These are phyloP conservation scores for Raja brachyura DNA, from an alignment of 2,113 vertebrate genomes.

Conservation along the genomic window DNA sequence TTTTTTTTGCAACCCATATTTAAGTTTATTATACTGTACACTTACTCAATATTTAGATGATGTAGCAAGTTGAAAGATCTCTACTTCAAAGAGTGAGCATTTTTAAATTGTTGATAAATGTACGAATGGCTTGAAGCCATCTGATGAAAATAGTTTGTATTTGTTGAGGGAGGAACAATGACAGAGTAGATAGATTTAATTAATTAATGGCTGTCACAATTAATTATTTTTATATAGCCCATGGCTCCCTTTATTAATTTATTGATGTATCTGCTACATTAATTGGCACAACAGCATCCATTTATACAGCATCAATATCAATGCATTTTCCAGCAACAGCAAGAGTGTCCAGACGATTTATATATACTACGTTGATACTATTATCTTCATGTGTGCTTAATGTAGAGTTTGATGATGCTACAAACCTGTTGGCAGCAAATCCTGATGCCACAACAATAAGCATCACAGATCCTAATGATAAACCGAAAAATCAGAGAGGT, in stretches of 20 bases:
- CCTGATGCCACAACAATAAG: constrained; percentile 69
- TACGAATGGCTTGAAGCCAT: not conserved
- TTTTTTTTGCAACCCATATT: not conserved
- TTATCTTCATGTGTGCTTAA: not conserved
- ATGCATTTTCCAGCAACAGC: not conserved
- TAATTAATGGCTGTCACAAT: not conserved
- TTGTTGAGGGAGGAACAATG: not conserved
- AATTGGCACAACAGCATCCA: not conserved
- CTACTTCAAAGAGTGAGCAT: not conserved
- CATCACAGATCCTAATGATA: constrained; percentile 62
- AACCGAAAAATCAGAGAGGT: constrained; percentile 52
- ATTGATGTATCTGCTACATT: no score
- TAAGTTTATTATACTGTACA: not conserved
- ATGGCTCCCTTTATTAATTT: not conserved
- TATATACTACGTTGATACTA: not conserved
- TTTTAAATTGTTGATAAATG: constrained; percentile 16
- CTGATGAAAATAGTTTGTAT: not conserved
- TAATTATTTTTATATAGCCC: not conserved
- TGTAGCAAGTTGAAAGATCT: not conserved
- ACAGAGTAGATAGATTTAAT: not conserved
- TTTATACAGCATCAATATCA: not conserved
- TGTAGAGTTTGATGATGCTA: constrained; percentile 79
- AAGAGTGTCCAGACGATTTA: not conserved
- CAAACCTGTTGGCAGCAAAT: constrained; percentile 56
- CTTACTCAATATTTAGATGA: not conserved